These are phyloP conservation scores for Papilio polytes DNA, from an alignment of 1,140 invertebrate species.

Conservation along the genomic window DNA sequence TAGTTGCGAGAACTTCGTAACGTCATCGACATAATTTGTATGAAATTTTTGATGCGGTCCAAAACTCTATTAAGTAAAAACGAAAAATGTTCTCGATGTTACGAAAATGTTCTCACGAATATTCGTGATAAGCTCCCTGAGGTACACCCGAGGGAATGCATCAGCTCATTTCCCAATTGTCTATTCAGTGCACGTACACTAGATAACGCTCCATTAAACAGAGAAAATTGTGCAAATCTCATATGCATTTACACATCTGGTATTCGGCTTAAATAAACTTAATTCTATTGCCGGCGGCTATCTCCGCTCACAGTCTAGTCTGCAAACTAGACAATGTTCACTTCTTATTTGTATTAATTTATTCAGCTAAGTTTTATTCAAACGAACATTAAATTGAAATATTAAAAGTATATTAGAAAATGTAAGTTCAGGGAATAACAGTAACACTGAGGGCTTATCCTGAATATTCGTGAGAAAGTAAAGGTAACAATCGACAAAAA, in stretches of 20 bases:
- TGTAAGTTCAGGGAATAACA: too few relatives aligned
- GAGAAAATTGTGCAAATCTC: conserved; percentile 34
- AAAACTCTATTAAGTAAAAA: too few relatives aligned
- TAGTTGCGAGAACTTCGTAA: too few relatives aligned
- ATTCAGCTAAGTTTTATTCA: not conserved
- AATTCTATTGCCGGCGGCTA: conserved; percentile 32
- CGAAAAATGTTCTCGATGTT: too few relatives aligned
- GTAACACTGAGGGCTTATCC: too few relatives aligned
- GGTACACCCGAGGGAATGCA: conserved; percentile 6
- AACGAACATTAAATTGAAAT: not conserved
- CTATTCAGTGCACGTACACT: conserved; percentile 31
- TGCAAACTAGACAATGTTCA: not conserved
- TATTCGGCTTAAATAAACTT: conserved; percentile 37
- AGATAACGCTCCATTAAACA: conserved; percentile 23
- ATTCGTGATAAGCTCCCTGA: too few relatives aligned
- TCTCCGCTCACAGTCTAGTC: not conserved
- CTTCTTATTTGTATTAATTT: conserved; percentile 14
- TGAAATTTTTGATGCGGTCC: too few relatives aligned
- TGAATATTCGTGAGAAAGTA: too few relatives aligned
- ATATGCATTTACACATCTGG: conserved; percentile 40
- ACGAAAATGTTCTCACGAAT: too few relatives aligned
- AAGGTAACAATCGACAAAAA: too few relatives aligned
- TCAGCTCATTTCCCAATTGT: conserved; percentile 31
- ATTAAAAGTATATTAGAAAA: too few relatives aligned
- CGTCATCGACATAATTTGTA: too few relatives aligned